phyloP scores from a whole-genome alignment of 2,888 invertebrate species.

The Scaptomyza reducta region DNA sequence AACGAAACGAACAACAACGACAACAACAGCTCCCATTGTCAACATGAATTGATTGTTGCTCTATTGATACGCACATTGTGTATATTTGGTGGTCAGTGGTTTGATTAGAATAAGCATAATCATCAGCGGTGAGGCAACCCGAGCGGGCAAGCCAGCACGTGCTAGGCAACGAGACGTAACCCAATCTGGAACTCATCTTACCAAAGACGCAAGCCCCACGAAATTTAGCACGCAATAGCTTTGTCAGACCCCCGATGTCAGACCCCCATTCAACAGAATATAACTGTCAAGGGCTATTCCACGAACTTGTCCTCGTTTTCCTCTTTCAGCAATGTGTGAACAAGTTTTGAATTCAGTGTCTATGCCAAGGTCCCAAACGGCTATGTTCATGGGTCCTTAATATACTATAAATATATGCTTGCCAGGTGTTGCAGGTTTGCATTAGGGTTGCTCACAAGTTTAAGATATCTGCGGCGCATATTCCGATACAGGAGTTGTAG shows the following conservation, averaged over 20 bases:
- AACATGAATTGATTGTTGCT: slow-evolving; percentile 23
- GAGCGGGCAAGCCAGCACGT: slow-evolving; percentile 30
- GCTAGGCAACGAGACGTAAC: slow-evolving; percentile 38
- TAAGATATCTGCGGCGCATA: not conserved
- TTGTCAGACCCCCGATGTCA: slow-evolving; percentile 64
- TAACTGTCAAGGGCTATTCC: not conserved
- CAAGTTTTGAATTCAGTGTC: slow-evolving; percentile 59
- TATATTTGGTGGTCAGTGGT: slow-evolving; percentile 58
- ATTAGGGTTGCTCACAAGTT: slow-evolving; percentile 36
- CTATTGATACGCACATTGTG: slow-evolving; percentile 37
- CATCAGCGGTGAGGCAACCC: slow-evolving; percentile 13
- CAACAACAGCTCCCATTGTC: not conserved
- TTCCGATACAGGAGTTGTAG: no score
- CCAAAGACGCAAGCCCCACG: slow-evolving; percentile 10
- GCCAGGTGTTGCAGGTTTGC: slow-evolving; percentile 26
- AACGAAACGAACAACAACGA: slow-evolving; percentile 46
- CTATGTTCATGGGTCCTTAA: slow-evolving; percentile 31
- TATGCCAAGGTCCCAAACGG: slow-evolving; percentile 57
- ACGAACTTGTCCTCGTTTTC: not conserved
- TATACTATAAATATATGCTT: slow-evolving; percentile 26
- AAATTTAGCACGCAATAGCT: slow-evolving; percentile 58
- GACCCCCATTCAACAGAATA: slow-evolving; percentile 12
- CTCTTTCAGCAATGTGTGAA: slow-evolving; percentile 8
- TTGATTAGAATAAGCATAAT: slow-evolving; percentile 65
- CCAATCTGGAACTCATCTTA: slow-evolving; percentile 35